Evolutionary conservation across 92 coral and sea anemone genomes (phyloP), one percentile per base, ranked within the genome.

Genomic region (Porites cylindrica): DNA sequence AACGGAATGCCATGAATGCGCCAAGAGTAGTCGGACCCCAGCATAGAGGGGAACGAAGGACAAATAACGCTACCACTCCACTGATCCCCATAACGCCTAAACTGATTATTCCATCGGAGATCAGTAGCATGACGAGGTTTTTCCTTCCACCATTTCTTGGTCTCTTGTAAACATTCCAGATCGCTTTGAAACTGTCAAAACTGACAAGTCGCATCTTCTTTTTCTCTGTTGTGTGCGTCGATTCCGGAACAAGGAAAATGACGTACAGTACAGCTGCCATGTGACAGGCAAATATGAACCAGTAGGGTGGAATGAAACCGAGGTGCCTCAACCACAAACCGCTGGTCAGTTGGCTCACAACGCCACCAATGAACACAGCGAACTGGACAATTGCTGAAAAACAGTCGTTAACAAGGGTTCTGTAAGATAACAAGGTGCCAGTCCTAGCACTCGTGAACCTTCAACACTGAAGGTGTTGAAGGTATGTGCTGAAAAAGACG

Each of bases 311-410:
- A 32, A 88, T 92, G 91, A 94, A 94, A 16, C 94, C 94, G 68
- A 88, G 85, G 26, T 43, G 81, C 61, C 74, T 84, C 17, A 94
- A 75, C 95, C 95, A 94, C 10, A 84, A 77, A 70, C 98, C 98
- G 77, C 95, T 94, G 82, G 98, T 90, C 83, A 92, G 10, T 67
- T 94, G 98, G 84, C 98, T 94, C 63, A 94, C 85, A 18, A 93
- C 91, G 4, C 98, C 98, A 20, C 98, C 98, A 71, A 88, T 18
- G 43, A 94, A 82, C 19, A 91, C 83, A 63, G 93, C 78, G 24
- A 94, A 69, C 84, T 94, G 94, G 88, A 94, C 72, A 43, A 94
- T 86, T 11, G 94, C 98, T 94, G 79, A 7, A 11, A 74, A 20
- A 65, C 26, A 77, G 32, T 10, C 6, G 38, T 11, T 32, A 43